These are phyloP conservation scores for Sinocyclocheilus rhinocerous DNA, from an alignment of 2,113 vertebrate genomes.

Conservation along the genomic window DNA sequence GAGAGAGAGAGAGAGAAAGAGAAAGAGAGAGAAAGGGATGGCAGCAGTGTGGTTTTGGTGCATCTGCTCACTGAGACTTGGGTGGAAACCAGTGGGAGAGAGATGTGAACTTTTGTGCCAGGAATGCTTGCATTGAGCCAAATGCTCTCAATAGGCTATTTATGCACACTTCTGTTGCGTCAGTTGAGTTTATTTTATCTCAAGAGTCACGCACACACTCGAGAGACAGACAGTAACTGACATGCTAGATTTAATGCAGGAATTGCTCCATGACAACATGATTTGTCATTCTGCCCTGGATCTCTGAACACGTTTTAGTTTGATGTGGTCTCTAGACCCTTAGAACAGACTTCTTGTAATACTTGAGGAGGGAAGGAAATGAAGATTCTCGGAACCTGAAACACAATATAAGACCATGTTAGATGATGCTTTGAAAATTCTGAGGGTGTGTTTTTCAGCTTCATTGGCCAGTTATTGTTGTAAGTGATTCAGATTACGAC, in stretches of 20 bases:
- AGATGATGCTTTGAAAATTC: not conserved
- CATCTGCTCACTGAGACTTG: slow-evolving; percentile 46
- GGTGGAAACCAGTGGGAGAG: slow-evolving; percentile 22
- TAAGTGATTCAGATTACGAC: not conserved
- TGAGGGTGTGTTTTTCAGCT: not conserved
- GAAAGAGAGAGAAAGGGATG: slow-evolving; percentile 47
- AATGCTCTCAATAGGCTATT: slow-evolving; percentile 44
- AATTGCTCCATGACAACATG: not conserved
- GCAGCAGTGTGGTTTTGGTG: slow-evolving; percentile 44
- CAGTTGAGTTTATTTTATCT: slow-evolving; percentile 22
- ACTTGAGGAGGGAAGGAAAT: too few species aligned
- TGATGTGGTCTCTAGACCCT: not conserved
- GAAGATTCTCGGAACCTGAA: not conserved
- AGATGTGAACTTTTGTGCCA: slow-evolving; percentile 39
- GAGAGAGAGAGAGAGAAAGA: not conserved
- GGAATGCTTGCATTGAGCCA: slow-evolving; percentile 21
- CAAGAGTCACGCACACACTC: slow-evolving; percentile 33
- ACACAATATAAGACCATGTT: not conserved
- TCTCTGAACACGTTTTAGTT: not conserved
- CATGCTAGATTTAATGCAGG: slow-evolving; percentile 12
- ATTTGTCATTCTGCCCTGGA: slow-evolving; percentile 22
- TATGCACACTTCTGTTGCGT: slow-evolving; percentile 34
- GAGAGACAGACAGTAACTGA: slow-evolving; percentile 2
- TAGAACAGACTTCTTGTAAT: slow-evolving; percentile 9
- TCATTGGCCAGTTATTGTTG: not conserved